Conservation (phyloP, 2,888 invertebrate genomes). For the Diadegma fenestrale region DNA sequence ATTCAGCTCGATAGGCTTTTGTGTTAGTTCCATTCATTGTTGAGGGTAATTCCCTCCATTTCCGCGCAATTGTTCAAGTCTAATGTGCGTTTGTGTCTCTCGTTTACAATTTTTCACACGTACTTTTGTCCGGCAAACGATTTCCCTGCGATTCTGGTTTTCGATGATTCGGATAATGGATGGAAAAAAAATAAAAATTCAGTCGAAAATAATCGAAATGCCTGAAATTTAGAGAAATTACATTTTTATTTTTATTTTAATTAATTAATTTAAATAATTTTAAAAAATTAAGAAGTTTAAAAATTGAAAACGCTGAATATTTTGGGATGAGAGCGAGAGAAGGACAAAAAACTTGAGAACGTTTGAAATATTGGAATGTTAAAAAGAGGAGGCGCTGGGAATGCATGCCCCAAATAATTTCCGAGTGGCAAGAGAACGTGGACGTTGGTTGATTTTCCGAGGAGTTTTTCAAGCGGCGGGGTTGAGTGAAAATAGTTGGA, state of each 20-base stretch:
- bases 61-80: neutral
- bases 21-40: constrained; percentile 50
- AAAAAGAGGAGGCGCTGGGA: constrained; percentile 35
- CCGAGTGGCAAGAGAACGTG: constrained; percentile 47
- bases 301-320: too few species aligned
- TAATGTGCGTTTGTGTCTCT: neutral
- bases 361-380: neutral
- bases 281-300: too few species aligned
- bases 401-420: constrained; percentile 65
- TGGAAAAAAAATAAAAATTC: neutral
- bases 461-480: constrained; percentile 50
- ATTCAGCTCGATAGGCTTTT: constrained; percentile 75
- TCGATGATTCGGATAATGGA: neutral
- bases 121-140: neutral
- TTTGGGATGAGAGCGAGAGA: too few species aligned
- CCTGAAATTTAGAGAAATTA: too few species aligned
- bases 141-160: neutral
- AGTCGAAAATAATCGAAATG: neutral
- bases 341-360: neutral
- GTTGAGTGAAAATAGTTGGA: constrained; percentile 30
- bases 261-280: too few species aligned
- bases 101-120: neutral
- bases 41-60: constrained; percentile 64
- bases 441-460: constrained; percentile 34
- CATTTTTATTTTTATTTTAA: too few species aligned